phyloP scores from a whole-genome alignment of 2,888 invertebrate genomes.

The Ochropleura leucogaster region DNA sequence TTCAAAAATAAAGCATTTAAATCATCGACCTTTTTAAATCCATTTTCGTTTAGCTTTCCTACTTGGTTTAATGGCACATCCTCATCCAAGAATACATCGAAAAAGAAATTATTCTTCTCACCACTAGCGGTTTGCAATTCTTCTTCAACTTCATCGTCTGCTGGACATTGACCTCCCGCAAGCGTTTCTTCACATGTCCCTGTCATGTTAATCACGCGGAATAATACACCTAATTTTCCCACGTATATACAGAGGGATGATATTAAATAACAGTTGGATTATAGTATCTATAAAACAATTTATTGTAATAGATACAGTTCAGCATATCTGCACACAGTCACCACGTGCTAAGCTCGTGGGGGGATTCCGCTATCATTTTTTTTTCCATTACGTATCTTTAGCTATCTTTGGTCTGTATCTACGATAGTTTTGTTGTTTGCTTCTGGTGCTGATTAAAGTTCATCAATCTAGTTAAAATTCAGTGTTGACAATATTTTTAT shows the following conservation, averaged over 20 bases:
- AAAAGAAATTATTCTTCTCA: background rate
- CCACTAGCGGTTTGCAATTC: too few relatives aligned
- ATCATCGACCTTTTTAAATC: background rate
- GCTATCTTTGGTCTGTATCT: slow-evolving; percentile 13
- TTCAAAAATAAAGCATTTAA: background rate
- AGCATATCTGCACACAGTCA: slow-evolving; percentile 25
- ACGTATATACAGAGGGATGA: slow-evolving; percentile 12
- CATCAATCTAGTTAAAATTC: slow-evolving; percentile 5
- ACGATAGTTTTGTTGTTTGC: slow-evolving; percentile 21
- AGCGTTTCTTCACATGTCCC: background rate
- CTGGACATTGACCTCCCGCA: background rate
- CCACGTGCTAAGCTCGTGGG: slow-evolving; percentile 52
- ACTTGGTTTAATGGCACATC: background rate
- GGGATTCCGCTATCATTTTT: slow-evolving; percentile 56
- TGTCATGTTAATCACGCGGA: background rate
- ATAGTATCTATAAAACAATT: slow-evolving; percentile 22
- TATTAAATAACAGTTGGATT: slow-evolving; percentile 31
- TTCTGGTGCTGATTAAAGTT: slow-evolving; percentile 39
- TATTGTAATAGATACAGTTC: slow-evolving; percentile 30
- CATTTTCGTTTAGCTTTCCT: background rate
- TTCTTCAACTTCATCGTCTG: background rate
- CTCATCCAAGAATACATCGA: background rate
- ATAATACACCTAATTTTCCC: background rate
- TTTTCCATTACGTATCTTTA: slow-evolving; percentile 30
- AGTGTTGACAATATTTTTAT: slow-evolving; percentile 1